Evolutionary conservation across 2,113 vertebrate species (phyloP), one percentile per base, ranked within the genome.

Genomic region (Bufo gargarizans): DNA sequence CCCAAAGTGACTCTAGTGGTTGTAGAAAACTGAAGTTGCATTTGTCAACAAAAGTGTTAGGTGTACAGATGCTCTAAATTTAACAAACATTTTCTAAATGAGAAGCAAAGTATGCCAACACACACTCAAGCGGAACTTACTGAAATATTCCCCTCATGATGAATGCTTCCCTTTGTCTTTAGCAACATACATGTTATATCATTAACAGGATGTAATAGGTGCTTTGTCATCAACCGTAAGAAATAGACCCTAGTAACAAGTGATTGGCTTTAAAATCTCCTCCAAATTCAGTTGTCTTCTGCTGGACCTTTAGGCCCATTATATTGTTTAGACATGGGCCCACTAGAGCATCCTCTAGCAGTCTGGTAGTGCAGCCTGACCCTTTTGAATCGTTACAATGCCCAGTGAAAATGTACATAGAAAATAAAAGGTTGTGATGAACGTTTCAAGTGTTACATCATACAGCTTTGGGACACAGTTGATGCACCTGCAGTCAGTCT

Each of bases 381-480:
- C n/a, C 20, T 10, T 67, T 43, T 43, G 69, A 43, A 43, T 45
- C 53, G 9, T 53, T 53, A 83, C 56, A 61, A 47, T 4, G 7
- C 9, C 20, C 17, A 47, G 47, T 50, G 20, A 83, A 13, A 50
- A 12, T 67, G 53, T 22, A 69, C 49, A 22, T 12, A 53, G 11
- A 65, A 53, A 83, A 49, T 65, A 83, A 65, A 53, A 67, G 13
- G 80, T 10, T 20, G 63, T 12, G 69, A 49, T 83, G 19, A 82
- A 53, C 11, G 3, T 11, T 61, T 47, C 71, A 63, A 22, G 10
- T 43, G 72, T 88, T 89, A 81, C 87, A 89, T 89, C 87, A 89
- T 89, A 63, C 49, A 59, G 87, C 72, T 89, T 56, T 47, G 87
- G 87, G 87, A 89, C 81, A 78, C 59, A 10, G 3, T 8, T 45